Base-by-base conservation (phyloP, 30 jellyfish, hydroid and myxozoan species). In the Rhopilema esculentum region DNA sequence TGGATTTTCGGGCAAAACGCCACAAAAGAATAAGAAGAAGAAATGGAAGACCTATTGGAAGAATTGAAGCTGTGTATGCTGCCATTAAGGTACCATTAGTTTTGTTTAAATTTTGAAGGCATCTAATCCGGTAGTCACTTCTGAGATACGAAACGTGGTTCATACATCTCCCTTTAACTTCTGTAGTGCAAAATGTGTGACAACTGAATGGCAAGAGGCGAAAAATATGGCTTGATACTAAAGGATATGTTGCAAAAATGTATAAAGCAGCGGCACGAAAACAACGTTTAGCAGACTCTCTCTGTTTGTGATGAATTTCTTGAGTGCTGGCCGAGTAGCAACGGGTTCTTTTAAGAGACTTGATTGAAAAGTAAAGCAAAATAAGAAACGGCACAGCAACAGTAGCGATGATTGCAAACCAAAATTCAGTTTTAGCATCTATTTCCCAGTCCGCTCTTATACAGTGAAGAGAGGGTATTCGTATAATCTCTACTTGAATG, bases 201-300 rank as follows among this genome's bases (percentile, higher is more conserved):
- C 91, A 81, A 48, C 91, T 81, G 73, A 81, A 12, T 30, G 91
- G 91, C 52, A 81, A 53, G 32, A 81, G 49, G 65, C 69, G 91
- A 12, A 81, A 70, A 28, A 81, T 67, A 16, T 74, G 68, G 8
- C 33, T 71, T 50, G 82, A 29, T 8, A 80, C 66, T 25, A 81
- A 52, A 1, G 91, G 82, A n/a, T 81, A 81, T 20, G 91, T 65
- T 7, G 78, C 82, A 81, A 86, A 86, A 4, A 86, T 77, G 68
- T 74, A 82, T 66, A 82, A 63, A 1, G 51, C 67, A 27, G 72
- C 77, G 0, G 81, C 65, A 23, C 91, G 70, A 16, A 82, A 50
- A 50, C 84, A 82, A 18, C 57, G 51, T 33, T 50, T 51, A 0
- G 27, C 17, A 66, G 77, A 82, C 0, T 40, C 33, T 50, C 30